Conservation (phyloP, 92 coral and sea anemone genomes). For the Paragorgia papillata region DNA sequence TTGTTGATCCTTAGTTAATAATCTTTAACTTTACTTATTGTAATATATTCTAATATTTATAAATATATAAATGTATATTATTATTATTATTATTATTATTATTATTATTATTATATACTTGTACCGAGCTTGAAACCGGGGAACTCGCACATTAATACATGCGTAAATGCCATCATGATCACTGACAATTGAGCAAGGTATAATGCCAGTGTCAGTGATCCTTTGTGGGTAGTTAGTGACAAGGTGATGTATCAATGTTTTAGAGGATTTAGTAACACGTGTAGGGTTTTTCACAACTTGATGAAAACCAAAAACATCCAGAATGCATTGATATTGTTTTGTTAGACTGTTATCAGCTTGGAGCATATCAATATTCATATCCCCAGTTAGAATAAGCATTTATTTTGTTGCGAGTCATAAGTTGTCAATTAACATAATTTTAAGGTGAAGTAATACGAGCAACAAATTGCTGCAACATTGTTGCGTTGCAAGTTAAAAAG, state of each 20-base stretch:
- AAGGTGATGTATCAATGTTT: conserved; percentile 52
- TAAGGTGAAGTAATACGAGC: too few relatives aligned
- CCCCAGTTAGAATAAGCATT: conserved; percentile 51
- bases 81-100: too few relatives aligned
- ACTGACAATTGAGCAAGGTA: conserved; percentile 58
- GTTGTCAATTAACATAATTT: too few relatives aligned
- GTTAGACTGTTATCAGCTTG: conserved; percentile 34
- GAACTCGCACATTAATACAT: conserved; percentile 55
- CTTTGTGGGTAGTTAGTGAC: conserved; percentile 44
- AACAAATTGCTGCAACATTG: too few relatives aligned
- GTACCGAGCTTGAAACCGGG: conserved; percentile 53
- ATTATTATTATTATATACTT: too few relatives aligned
- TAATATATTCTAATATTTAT: too few relatives aligned
- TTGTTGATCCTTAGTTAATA: too few relatives aligned
- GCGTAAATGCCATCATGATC: conserved; percentile 61
- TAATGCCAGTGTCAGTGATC: conserved; percentile 24
- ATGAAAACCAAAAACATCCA: conserved; percentile 41
- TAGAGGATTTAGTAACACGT: conserved; percentile 38
- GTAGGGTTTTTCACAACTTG: conserved; percentile 51
- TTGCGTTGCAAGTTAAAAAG: too few relatives aligned
- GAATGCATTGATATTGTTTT: conserved; percentile 32
- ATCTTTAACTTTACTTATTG: too few relatives aligned
- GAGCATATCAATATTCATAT: conserved; percentile 58
- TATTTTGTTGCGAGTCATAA: too few relatives aligned
- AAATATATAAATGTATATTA: too few relatives aligned